Evolutionary conservation across 2,888 invertebrate species (phyloP).

Genomic region (Caenorhabditis zanzibari): DNA sequence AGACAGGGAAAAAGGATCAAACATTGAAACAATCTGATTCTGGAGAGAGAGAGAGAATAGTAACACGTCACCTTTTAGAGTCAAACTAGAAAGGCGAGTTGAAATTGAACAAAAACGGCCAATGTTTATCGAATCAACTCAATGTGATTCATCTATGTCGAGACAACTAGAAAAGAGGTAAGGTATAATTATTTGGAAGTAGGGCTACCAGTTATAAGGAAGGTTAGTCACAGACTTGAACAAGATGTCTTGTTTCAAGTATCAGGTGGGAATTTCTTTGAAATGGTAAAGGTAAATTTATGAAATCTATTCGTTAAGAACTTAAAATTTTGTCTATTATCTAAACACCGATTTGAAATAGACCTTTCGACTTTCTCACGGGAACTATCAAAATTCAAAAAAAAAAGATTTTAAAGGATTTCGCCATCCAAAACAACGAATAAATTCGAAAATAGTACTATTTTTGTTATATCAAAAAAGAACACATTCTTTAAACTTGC

Average conservation of each 20-base stretch:
- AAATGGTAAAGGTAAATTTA: no score
- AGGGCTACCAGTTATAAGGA: not conserved
- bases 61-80: conserved; percentile 8
- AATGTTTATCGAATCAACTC: conserved; percentile 19
- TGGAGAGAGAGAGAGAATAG: conserved; percentile 20
- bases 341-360: no score
- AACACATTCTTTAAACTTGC: conserved; percentile 12
- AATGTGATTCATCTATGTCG: conserved; percentile 19
- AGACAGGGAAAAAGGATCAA: conserved; percentile 27
- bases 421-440: no score
- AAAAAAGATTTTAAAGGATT: no score
- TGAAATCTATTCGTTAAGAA: no score
- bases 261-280: no score
- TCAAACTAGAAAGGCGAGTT: conserved; percentile 15
- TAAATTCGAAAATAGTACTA: not conserved
- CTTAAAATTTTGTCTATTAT: no score
- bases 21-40: conserved; percentile 45
- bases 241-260: no score
- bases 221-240: no score
- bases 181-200: not conserved
- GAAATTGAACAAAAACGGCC: conserved; percentile 5
- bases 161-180: not conserved
- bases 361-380: no score
- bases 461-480: not conserved
- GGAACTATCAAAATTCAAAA: no score